phyloP scores from a whole-genome alignment of 1,140 invertebrate genomes.

The Scaptomyza pallida region DNA sequence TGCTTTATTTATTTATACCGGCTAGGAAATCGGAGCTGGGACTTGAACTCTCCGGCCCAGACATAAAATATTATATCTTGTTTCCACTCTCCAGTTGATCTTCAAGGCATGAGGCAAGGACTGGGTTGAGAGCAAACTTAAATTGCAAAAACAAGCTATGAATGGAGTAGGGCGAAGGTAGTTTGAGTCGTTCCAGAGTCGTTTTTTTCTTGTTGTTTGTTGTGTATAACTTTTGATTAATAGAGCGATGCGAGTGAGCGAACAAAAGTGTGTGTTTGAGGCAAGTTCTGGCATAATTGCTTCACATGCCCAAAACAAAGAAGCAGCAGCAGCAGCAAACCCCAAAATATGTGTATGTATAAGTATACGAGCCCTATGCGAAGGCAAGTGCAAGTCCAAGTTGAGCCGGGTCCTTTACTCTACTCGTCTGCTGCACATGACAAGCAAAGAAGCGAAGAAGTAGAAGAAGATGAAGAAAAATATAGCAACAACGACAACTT shows the following conservation, averaged over 20 bases:
- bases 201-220: too few species aligned
- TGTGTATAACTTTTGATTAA: conserved; percentile 79
- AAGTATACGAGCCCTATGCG: not conserved
- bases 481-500: conserved; percentile 47
- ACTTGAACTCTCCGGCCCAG: conserved; percentile 2
- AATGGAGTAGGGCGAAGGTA: too few species aligned
- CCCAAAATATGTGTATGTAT: too few species aligned
- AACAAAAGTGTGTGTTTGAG: conserved; percentile 43
- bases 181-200: too few species aligned
- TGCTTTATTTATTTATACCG: conserved; percentile 80
- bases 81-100: conserved; percentile 49
- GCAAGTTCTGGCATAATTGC: conserved; percentile 62
- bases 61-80: conserved; percentile 77
- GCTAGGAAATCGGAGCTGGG: conserved; percentile 47
- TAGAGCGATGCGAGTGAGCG: conserved; percentile 48
- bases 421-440: conserved; percentile 59
- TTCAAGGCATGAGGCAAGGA: conserved; percentile 19
- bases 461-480: too few species aligned
- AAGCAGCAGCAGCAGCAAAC: not conserved
- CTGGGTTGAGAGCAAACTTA: conserved; percentile 64
- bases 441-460: too few species aligned
- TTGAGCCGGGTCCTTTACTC: not conserved
- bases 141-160: conserved; percentile 68
- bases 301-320: conserved; percentile 47
- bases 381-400: conserved; percentile 31